These are phyloP conservation scores for Rhaphigaster nebulosa DNA, from an alignment of 2,888 invertebrate species.

Conservation along the genomic window DNA sequence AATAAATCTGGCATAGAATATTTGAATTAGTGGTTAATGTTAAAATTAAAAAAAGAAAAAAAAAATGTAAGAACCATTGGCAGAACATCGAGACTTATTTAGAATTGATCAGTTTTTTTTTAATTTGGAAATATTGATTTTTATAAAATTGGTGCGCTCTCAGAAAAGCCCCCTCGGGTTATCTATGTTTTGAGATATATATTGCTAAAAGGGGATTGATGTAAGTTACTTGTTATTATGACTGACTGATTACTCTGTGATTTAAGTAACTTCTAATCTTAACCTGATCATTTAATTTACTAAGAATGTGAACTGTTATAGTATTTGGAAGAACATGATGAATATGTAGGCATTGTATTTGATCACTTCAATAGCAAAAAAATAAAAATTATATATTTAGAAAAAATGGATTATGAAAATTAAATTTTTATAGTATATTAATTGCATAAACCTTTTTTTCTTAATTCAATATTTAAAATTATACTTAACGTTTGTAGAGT, in stretches of 20 bases:
- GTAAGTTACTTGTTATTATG: slow-evolving; percentile 56
- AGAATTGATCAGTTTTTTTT: slow-evolving; percentile 21
- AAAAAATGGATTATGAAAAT: not conserved
- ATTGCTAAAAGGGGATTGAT: slow-evolving; percentile 43
- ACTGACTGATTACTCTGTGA: slow-evolving; percentile 64
- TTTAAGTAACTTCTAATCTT: slow-evolving; percentile 58
- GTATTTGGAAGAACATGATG: slow-evolving; percentile 1
- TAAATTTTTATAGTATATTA: not conserved
- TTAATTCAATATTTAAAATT: slow-evolving; percentile 8
- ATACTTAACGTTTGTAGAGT: slow-evolving; percentile 5
- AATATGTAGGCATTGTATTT: not conserved
- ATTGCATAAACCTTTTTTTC: not conserved
- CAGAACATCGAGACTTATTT: slow-evolving; percentile 57
- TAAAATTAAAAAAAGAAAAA: slow-evolving; percentile 39
- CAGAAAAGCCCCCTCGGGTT: not conserved
- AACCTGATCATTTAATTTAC: slow-evolving; percentile 21
- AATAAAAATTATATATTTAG: not conserved
- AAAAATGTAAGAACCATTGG: slow-evolving; percentile 45
- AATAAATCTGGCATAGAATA: slow-evolving; percentile 50
- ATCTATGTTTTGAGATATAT: slow-evolving; percentile 4
- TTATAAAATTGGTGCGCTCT: not conserved
- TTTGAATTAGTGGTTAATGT: slow-evolving; percentile 52
- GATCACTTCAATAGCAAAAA: not conserved
- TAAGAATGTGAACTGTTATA: slow-evolving; percentile 30
- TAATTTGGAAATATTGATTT: not conserved